Evolutionary conservation across 2,113 vertebrate species (phyloP).

Genomic region (Mesoclemmys tuberculata): DNA sequence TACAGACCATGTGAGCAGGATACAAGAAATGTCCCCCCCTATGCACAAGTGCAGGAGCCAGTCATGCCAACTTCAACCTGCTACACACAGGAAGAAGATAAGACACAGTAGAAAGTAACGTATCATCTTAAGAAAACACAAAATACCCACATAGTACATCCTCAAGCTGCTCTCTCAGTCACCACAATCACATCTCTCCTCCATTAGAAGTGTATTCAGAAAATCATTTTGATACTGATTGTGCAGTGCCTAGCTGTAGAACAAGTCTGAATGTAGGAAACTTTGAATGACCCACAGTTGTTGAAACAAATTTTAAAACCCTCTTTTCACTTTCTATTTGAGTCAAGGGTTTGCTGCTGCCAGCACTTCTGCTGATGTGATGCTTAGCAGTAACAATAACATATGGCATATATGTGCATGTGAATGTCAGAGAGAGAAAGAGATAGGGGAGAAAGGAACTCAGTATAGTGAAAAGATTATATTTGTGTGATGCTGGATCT

Average conservation of each 20-base stretch:
- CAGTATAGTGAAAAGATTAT: background rate
- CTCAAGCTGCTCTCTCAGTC: background rate
- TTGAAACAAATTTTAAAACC: slow-evolving; percentile 24
- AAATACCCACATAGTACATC: background rate
- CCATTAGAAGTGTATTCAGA: background rate
- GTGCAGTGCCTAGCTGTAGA: background rate
- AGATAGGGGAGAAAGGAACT: background rate
- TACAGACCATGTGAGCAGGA: background rate
- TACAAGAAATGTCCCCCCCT: background rate
- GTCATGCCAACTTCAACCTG: background rate
- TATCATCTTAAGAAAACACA: background rate
- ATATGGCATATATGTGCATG: background rate
- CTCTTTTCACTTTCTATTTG: slow-evolving; percentile 45
- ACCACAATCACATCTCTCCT: background rate
- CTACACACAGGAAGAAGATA: background rate
- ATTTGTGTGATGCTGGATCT: background rate
- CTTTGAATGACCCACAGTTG: slow-evolving; percentile 19
- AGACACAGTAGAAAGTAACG: background rate
- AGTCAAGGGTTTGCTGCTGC: slow-evolving; percentile 30
- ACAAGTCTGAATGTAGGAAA: slow-evolving; percentile 19
- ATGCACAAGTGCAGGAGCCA: background rate
- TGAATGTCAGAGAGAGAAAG: background rate
- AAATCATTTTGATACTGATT: slow-evolving; percentile 1
- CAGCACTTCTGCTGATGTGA: slow-evolving; percentile 23
- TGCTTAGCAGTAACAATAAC: slow-evolving; percentile 31